Percentiles rank a stretch among this genome's conserved stretches.
phyloP scores from a whole-genome alignment of 2,113 vertebrate genomes.

The Ahaetulla prasina region DNA sequence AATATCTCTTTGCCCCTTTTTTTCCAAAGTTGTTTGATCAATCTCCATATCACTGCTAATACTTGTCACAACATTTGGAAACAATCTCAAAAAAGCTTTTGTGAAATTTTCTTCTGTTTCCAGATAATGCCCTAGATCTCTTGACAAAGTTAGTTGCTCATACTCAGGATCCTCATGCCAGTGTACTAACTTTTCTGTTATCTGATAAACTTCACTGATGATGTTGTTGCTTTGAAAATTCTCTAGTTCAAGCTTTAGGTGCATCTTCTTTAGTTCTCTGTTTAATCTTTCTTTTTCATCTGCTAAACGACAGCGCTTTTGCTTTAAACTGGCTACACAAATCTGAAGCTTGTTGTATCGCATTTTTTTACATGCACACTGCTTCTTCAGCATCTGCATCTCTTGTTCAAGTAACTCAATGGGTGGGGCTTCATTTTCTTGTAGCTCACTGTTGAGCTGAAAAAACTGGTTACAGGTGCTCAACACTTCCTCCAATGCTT shows the following conservation, averaged over 20 bases:
- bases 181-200: slow-evolving; percentile 10
- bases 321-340: not conserved
- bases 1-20: not conserved
- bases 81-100: not conserved
- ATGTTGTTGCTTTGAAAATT: slow-evolving; percentile 11
- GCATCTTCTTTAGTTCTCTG: not conserved
- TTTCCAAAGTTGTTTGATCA: not conserved
- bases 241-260: slow-evolving; percentile 9
- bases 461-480: not conserved
- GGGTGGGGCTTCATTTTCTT: not conserved
- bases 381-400: slow-evolving; percentile 27
- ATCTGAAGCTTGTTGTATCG: slow-evolving; percentile 22
- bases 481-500: slow-evolving; percentile 24
- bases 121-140: slow-evolving; percentile 33
- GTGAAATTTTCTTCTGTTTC: slow-evolving; percentile 35
- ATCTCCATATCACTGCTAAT: not conserved
- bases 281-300: not conserved
- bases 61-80: slow-evolving; percentile 10
- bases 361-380: not conserved
- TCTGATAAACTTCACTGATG: slow-evolving; percentile 24
- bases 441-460: fast-evolving
- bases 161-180: not conserved
- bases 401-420: slow-evolving; percentile 30
- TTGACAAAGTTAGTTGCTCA: not conserved
- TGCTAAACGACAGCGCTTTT: slow-evolving; percentile 18